These are phyloP conservation scores for Crotalus helleri DNA, from an alignment of 2,113 vertebrate species.

Conservation along the genomic window DNA sequence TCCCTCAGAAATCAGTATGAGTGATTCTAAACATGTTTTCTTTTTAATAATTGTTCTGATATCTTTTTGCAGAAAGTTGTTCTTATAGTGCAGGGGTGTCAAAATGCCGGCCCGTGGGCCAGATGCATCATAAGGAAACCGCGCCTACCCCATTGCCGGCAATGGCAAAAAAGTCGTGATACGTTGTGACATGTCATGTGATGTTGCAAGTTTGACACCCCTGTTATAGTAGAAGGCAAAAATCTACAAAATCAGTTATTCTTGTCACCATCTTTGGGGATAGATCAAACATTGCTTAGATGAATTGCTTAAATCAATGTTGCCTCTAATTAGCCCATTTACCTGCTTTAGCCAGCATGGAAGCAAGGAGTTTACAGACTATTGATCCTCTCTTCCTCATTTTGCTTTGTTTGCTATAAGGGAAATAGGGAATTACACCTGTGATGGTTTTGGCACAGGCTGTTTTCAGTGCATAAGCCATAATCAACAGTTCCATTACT, in stretches of 20 bases:
- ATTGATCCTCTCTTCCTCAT: slow-evolving; percentile 98
- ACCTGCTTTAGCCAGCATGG: slow-evolving; percentile 97
- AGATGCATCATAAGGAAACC: no score
- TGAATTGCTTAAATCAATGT: background rate
- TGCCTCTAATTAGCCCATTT: slow-evolving; percentile 32
- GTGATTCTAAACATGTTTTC: background rate
- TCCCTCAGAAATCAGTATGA: background rate
- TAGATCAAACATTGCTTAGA: background rate
- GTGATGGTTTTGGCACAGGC: slow-evolving; percentile 96
- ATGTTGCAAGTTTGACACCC: no score
- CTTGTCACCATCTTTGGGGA: background rate
- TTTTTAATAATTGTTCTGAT: background rate
- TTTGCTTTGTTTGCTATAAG: slow-evolving; percentile 99
- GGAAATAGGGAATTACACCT: slow-evolving; percentile 97
- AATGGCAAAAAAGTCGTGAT: no score
- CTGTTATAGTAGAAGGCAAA: background rate
- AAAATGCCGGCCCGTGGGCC: no score
- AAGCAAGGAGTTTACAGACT: slow-evolving; percentile 94
- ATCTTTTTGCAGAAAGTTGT: background rate
- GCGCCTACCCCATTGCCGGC: no score
- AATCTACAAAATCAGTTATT: background rate
- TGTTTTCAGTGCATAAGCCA: slow-evolving; percentile 95
- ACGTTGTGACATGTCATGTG: no score
- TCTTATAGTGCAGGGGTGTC: background rate
- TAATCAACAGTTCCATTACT: slow-evolving; percentile 96